These are phyloP conservation scores for Pelodiscus sinensis DNA, from an alignment of 2,113 vertebrate species.

Conservation along the genomic window DNA sequence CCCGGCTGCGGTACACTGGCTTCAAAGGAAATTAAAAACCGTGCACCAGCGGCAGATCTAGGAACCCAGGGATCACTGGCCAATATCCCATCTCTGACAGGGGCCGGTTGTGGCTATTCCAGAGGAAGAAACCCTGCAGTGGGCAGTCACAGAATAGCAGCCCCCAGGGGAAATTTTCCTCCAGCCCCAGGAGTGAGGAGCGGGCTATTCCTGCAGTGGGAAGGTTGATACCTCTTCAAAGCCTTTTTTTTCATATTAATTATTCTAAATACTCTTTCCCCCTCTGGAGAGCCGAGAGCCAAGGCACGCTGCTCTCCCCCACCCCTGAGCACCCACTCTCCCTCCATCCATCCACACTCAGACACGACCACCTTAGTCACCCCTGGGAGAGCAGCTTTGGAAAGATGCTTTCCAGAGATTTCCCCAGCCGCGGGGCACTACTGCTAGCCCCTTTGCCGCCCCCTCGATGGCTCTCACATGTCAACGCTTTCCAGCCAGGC, in stretches of 20 bases:
- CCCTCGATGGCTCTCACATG: background rate
- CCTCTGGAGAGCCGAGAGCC: background rate
- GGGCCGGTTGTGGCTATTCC: background rate
- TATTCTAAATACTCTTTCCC: background rate
- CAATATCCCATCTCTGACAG: background rate
- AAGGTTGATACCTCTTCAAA: background rate
- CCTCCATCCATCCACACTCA: background rate
- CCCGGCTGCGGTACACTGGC: background rate
- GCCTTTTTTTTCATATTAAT: background rate
- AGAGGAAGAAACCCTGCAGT: background rate
- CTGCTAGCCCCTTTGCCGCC: background rate
- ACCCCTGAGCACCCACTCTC: background rate
- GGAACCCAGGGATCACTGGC: background rate
- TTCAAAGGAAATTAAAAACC: background rate
- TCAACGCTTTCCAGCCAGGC: background rate
- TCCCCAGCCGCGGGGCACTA: background rate
- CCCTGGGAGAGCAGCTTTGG: background rate
- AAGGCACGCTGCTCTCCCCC: background rate
- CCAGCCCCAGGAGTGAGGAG: background rate
- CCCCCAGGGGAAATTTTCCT: background rate
- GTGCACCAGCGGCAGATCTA: background rate
- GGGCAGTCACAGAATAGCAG: background rate
- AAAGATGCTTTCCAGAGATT: background rate
- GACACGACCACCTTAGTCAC: background rate
- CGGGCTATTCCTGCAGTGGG: background rate